Conservation (phyloP, 2,888 invertebrate species). For the Mythimna ferrago region DNA sequence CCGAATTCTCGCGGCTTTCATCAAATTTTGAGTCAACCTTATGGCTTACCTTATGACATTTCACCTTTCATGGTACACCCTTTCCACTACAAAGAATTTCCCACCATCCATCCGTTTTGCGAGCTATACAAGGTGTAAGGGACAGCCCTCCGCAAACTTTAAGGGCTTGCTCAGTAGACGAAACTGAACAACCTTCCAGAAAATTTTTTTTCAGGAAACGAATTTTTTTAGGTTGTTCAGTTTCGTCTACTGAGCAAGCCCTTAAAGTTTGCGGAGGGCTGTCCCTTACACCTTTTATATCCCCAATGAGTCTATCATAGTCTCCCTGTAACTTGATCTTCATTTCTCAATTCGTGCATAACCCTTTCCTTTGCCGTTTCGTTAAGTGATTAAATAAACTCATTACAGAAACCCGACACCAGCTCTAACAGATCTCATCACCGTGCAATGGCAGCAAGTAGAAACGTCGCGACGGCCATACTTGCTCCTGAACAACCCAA, state of each 20-base stretch:
- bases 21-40: background rate
- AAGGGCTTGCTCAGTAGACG: too few species aligned
- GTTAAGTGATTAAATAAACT: too few species aligned
- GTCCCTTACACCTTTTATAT: too few species aligned
- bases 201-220: too few species aligned
- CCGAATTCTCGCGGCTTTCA: background rate
- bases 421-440: conserved; percentile 22
- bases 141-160: too few species aligned
- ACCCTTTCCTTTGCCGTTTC: too few species aligned
- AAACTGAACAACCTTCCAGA: too few species aligned
- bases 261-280: too few species aligned
- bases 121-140: background rate
- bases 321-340: background rate
- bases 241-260: too few species aligned
- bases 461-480: conserved; percentile 20
- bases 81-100: background rate
- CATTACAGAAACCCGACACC: conserved; percentile 44
- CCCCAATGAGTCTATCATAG: background rate
- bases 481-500: conserved; percentile 25
- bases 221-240: too few species aligned
- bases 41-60: background rate
- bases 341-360: too few species aligned
- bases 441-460: conserved; percentile 26
- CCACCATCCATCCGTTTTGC: background rate
- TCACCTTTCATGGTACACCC: background rate